Percentiles rank a stretch among this genome's conserved stretches.
These are phyloP conservation scores for Microcebus griseorufus DNA, from an alignment of 2,113 vertebrate species.

Conservation along the genomic window DNA sequence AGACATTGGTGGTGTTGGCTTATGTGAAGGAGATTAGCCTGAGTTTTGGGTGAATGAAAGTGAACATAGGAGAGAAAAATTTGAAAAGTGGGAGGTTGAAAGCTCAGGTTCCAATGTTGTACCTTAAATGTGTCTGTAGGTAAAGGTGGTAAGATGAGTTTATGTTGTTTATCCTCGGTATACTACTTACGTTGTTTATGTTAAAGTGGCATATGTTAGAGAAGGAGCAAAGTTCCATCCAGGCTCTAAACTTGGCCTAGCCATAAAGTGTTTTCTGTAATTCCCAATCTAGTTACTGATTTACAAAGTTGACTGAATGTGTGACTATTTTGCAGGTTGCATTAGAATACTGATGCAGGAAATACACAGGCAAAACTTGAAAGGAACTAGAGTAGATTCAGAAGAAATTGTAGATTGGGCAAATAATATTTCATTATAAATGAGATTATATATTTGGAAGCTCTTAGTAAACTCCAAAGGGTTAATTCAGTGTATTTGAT, in stretches of 20 bases:
- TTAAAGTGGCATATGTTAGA: background rate
- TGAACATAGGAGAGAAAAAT: background rate
- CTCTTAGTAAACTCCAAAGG: background rate
- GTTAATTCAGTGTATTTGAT: background rate
- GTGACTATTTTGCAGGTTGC: background rate
- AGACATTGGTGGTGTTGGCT: background rate
- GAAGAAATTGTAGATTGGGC: background rate
- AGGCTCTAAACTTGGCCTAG: background rate
- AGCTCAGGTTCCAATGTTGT: background rate
- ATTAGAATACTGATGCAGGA: background rate
- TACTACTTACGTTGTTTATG: background rate
- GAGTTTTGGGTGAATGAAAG: background rate
- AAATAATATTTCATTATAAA: background rate
- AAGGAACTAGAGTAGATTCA: background rate
- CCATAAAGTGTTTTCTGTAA: background rate
- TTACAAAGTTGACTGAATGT: background rate
- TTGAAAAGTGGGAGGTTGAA: background rate
- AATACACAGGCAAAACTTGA: background rate
- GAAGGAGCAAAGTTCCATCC: background rate
- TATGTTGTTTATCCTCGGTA: background rate
- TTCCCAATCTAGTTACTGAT: slow-evolving; percentile 6
- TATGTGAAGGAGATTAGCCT: background rate
- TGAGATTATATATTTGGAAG: background rate
- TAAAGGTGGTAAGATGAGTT: background rate
- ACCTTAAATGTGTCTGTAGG: background rate